Base-by-base conservation (phyloP, 2,113 vertebrate genomes). In the Prionailurus bengalensis region DNA sequence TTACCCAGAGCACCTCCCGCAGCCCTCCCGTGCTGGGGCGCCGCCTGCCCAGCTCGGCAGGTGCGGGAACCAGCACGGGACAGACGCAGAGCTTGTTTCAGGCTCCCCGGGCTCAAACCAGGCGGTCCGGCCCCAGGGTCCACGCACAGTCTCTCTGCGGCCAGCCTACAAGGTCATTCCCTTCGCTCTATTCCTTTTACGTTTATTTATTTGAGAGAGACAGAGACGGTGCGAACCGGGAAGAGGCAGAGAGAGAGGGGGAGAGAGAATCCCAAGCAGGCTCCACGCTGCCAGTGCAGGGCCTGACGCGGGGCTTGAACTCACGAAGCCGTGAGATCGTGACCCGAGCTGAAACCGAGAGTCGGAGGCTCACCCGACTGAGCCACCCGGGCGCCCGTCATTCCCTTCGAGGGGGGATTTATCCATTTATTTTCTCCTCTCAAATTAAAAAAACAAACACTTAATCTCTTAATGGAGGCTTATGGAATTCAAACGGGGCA, bases 21-120 rank as follows among this genome's bases (percentile, higher is more conserved):
- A 12, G 10, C 53, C n/a, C 27, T 39, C 0, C 3, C 5, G 3
- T 0, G 7, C 0, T 45, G 53, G 3, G 33, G 19, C 1, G 0
- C 33, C 3, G 88, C 2, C 23, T 4, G 16, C 39, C 10, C 39
- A 4, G 0, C 14, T 25, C 25, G 3, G 25, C 9, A 39, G 42
- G 8, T 5, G 19, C 3, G 12, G 89, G n/a, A 39, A 51, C 2
- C 19, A 55, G 17, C 31, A 66, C 25, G 17, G 23, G 48, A 13
- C 11, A 0, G 36, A 39, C 1, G 2, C 39, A 27, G 23, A 23
- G 36, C 71, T 42, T 42, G 12, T 74, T 39, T 25, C 39, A 3
- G 65, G 6, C 45, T 45, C 4, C 9, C 19, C 14, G 27, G 85
- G 33, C 12, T 61, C 78, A 51, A 8, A 15, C 13, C 27, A 16